A percentile compares a stretch with the other conserved stretches of the same genome.
Evolutionary conservation across 2,888 invertebrate species (phyloP).

Genomic region (Tetranychus piercei): DNA sequence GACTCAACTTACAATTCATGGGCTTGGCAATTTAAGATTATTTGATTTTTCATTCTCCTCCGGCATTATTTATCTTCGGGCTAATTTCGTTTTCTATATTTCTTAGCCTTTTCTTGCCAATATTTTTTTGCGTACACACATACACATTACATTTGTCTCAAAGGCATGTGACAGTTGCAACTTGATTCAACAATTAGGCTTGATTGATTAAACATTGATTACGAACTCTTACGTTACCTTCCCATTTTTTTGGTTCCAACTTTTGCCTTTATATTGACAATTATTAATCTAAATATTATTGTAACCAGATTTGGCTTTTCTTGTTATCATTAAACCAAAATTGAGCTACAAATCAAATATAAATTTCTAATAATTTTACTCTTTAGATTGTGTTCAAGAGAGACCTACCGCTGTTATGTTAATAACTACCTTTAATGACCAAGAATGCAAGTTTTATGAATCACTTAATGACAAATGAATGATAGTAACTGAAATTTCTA

Average conservation of each 20-base stretch:
- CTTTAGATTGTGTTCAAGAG: neutral
- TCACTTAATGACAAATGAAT: too few species aligned
- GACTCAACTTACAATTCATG: too few species aligned
- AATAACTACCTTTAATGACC: neutral
- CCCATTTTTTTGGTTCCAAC: neutral
- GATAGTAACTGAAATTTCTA: too few species aligned
- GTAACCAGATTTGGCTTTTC: neutral
- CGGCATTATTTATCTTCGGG: too few species aligned
- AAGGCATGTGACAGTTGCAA: slow-evolving; percentile 1
- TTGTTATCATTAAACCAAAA: neutral
- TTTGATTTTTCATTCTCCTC: too few species aligned
- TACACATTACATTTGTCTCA: neutral
- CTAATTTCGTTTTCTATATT: too few species aligned
- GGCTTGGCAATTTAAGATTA: too few species aligned
- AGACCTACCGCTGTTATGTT: neutral
- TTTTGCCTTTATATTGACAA: neutral
- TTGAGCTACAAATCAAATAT: neutral
- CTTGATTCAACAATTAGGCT: neutral
- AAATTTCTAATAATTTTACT: neutral
- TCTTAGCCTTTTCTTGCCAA: too few species aligned
- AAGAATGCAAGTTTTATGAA: too few species aligned
- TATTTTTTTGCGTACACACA: neutral
- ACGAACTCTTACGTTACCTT: neutral
- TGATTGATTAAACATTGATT: slow-evolving; percentile 1
- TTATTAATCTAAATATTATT: neutral